Percentiles rank a stretch among this genome's conserved stretches.
These are phyloP conservation scores for Meta bourneti DNA, from an alignment of 2,888 invertebrate species.

Conservation along the genomic window DNA sequence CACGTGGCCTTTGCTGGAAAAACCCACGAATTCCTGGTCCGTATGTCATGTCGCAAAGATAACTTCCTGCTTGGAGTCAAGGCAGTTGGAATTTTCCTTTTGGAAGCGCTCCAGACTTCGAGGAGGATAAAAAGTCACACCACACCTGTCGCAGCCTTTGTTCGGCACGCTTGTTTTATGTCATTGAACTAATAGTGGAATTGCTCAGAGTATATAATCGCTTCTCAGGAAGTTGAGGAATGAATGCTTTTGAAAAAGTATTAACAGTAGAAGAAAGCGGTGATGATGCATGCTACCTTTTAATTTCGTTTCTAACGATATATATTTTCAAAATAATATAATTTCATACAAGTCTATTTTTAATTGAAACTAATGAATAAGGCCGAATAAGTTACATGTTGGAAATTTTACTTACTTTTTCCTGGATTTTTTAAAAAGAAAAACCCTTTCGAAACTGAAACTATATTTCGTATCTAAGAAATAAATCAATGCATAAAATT, in stretches of 20 bases:
- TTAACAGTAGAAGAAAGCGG: neutral
- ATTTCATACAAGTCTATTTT: too few species aligned
- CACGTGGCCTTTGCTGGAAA: neutral
- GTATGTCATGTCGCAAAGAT: neutral
- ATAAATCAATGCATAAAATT: too few species aligned
- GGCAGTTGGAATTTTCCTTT: slow-evolving; percentile 40
- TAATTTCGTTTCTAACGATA: too few species aligned
- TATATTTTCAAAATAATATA: too few species aligned
- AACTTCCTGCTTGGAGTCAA: slow-evolving; percentile 1
- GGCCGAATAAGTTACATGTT: too few species aligned
- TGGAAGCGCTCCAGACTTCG: slow-evolving; percentile 34
- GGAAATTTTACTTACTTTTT: too few species aligned
- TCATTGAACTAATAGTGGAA: neutral
- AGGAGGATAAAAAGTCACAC: neutral
- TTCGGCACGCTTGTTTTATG: slow-evolving; percentile 1
- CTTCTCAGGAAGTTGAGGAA: neutral
- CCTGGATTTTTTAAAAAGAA: too few species aligned
- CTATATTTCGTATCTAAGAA: too few species aligned
- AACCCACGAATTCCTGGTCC: neutral
- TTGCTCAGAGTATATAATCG: neutral
- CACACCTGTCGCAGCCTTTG: neutral
- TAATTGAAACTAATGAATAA: too few species aligned
- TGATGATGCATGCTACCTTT: neutral
- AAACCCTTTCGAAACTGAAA: too few species aligned
- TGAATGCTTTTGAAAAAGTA: neutral